Conservation (phyloP, 2,113 vertebrate species). For the Campylomormyrus tamandua region DNA sequence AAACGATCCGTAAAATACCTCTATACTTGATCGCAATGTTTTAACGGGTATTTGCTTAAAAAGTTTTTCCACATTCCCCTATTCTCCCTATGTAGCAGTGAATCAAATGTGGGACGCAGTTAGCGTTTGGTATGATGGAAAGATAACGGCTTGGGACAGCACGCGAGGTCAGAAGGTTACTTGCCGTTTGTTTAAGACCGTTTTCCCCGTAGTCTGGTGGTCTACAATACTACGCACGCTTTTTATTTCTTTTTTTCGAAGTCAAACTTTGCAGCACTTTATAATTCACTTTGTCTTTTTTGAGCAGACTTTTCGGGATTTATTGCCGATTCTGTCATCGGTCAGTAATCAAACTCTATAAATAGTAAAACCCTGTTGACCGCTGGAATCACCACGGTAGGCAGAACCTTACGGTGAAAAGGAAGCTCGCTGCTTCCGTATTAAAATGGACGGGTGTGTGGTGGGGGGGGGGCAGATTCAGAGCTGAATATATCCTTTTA, state of each 20-base stretch:
- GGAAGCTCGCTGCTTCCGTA: conserved; percentile 48
- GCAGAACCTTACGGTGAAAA: conserved; percentile 34
- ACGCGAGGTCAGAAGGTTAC: not conserved
- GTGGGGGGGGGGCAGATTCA: conserved; percentile 31
- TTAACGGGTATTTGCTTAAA: not conserved
- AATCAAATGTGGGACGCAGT: not conserved
- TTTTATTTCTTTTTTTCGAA: not conserved
- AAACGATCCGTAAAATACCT: not conserved
- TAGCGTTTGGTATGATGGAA: not conserved
- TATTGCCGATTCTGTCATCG: conserved; percentile 26
- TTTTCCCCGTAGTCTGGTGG: not conserved
- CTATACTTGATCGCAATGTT: not conserved
- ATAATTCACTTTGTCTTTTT: not conserved
- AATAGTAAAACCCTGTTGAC: conserved; percentile 41
- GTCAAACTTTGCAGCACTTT: not conserved
- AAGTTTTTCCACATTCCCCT: not conserved
- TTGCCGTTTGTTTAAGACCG: not conserved
- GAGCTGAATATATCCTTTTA: conserved; percentile 42
- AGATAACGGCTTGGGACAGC: not conserved
- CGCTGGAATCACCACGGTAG: conserved; percentile 34
- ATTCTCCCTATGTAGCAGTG: not conserved
- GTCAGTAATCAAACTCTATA: conserved; percentile 29
- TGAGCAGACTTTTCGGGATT: conserved; percentile 9
- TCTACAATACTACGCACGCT: not conserved
- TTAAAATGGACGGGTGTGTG: conserved; percentile 28